A percentile compares a stretch with the other conserved stretches of the same genome.
These are phyloP conservation scores for Drosophila subsilvestris DNA, from an alignment of 2,888 invertebrate species.

Conservation along the genomic window DNA sequence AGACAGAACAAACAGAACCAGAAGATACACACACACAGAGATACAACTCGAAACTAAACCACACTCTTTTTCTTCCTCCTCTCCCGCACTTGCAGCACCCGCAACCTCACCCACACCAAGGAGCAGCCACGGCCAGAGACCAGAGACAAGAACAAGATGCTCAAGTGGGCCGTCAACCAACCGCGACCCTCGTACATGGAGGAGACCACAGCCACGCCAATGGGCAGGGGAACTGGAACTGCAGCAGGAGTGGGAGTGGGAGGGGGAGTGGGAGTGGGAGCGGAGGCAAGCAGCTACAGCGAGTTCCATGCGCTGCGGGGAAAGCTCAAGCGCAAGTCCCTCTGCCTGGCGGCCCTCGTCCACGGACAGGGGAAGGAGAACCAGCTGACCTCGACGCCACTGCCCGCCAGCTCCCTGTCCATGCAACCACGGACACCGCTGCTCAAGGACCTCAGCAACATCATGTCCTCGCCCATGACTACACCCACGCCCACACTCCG, in stretches of 20 bases:
- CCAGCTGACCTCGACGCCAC: slow-evolving; percentile 80
- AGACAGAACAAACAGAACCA: slow-evolving; percentile 3
- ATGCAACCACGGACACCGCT: slow-evolving; percentile 38
- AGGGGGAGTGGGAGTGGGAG: neutral
- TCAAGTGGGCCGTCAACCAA: slow-evolving; percentile 83
- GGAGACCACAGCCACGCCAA: neutral
- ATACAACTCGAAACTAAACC: slow-evolving; percentile 25
- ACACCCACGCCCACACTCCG: slow-evolving; percentile 77
- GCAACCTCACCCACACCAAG: slow-evolving; percentile 27
- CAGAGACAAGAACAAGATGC: slow-evolving; percentile 60
- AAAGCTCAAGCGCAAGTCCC: slow-evolving; percentile 49
- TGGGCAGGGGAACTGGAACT: slow-evolving; percentile 45
- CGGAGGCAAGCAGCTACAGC: slow-evolving; percentile 21
- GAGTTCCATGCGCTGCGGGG: slow-evolving; percentile 40
- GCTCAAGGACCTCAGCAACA: slow-evolving; percentile 80
- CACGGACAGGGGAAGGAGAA: slow-evolving; percentile 75
- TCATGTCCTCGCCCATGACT: slow-evolving; percentile 55
- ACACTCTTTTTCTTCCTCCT: slow-evolving; percentile 3
- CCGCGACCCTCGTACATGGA: slow-evolving; percentile 77
- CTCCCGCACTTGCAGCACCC: slow-evolving; percentile 55
- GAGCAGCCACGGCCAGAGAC: neutral
- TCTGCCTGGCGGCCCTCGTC: slow-evolving; percentile 13
- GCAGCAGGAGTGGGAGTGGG: slow-evolving; percentile 21
- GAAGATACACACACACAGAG: neutral
- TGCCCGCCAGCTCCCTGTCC: slow-evolving; percentile 50